phyloP scores from a whole-genome alignment of 2,888 invertebrate species.

The Silvanus unidentatus region DNA sequence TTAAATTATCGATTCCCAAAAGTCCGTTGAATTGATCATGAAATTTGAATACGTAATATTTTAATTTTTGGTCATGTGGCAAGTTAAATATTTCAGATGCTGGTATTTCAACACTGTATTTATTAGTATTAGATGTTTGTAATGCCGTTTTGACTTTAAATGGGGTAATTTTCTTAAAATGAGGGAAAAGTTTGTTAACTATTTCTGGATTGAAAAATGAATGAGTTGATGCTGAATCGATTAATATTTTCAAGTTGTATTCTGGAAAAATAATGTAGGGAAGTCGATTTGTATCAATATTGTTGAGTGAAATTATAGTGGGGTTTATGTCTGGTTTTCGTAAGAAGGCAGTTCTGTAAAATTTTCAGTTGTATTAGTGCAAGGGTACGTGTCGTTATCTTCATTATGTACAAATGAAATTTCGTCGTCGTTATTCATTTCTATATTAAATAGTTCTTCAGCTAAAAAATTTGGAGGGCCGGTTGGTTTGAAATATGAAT shows the following conservation, averaged over 20 bases:
- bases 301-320: neutral
- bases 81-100: neutral
- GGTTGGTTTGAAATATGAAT: no score
- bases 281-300: slow-evolving; percentile 7
- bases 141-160: slow-evolving; percentile 9
- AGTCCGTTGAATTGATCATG: neutral
- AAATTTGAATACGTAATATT: slow-evolving; percentile 16
- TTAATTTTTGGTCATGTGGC: slow-evolving; percentile 3
- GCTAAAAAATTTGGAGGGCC: no score
- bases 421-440: no score
- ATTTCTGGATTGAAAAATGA: slow-evolving; percentile 17
- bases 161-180: slow-evolving; percentile 8
- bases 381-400: no score
- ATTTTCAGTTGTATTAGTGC: no score
- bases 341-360: no score
- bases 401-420: no score
- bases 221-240: slow-evolving; percentile 16
- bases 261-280: slow-evolving; percentile 16
- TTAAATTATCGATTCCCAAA: neutral
- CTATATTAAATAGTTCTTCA: no score
- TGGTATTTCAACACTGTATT: neutral
- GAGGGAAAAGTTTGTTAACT: slow-evolving; percentile 11
- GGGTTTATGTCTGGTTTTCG: no score
- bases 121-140: slow-evolving; percentile 2
- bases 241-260: slow-evolving; percentile 15